A percentile compares a stretch with the other conserved stretches of the same genome.
Evolutionary conservation across 2,888 invertebrate species (phyloP).

Genomic region (Spialia ferax): DNA sequence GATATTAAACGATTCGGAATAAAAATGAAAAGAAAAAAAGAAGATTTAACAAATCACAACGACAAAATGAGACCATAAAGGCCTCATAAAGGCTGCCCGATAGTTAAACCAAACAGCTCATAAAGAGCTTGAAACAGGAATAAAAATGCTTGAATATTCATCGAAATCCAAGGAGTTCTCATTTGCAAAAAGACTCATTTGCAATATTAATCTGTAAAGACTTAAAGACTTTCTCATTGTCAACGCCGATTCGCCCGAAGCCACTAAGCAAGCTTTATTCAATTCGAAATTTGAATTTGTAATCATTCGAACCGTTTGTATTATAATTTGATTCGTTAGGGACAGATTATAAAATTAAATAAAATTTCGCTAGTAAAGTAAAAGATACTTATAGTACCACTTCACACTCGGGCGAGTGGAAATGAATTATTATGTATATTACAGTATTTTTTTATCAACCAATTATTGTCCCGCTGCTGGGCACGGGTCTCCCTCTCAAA

Average conservation of each 20-base stretch:
- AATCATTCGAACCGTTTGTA: conserved; percentile 21
- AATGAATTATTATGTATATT: too few species aligned
- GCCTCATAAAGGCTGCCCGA: neutral
- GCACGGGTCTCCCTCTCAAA: too few species aligned
- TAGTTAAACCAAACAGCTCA: conserved; percentile 2
- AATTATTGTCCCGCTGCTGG: too few species aligned
- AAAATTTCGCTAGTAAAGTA: too few species aligned
- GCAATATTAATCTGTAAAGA: conserved; percentile 49
- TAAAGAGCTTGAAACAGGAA: conserved; percentile 19
- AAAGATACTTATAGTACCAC: too few species aligned
- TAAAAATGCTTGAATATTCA: conserved; percentile 32
- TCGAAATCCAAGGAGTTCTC: conserved; percentile 19
- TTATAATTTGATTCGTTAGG: conserved; percentile 20
- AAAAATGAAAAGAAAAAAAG: too few species aligned
- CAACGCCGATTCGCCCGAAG: conserved; percentile 17
- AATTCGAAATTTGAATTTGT: conserved; percentile 31
- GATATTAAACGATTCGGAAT: too few species aligned
- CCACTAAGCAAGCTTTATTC: conserved; percentile 33
- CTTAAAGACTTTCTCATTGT: conserved; percentile 46
- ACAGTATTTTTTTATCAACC: too few species aligned
- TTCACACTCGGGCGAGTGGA: too few species aligned
- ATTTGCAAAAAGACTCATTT: conserved; percentile 44
- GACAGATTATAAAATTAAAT: conserved; percentile 3
- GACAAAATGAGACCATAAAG: too few species aligned
- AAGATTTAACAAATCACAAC: too few species aligned